Evolutionary conservation across 2,113 vertebrate species (phyloP).

Genomic region (Nothobranchius kuhntae): DNA sequence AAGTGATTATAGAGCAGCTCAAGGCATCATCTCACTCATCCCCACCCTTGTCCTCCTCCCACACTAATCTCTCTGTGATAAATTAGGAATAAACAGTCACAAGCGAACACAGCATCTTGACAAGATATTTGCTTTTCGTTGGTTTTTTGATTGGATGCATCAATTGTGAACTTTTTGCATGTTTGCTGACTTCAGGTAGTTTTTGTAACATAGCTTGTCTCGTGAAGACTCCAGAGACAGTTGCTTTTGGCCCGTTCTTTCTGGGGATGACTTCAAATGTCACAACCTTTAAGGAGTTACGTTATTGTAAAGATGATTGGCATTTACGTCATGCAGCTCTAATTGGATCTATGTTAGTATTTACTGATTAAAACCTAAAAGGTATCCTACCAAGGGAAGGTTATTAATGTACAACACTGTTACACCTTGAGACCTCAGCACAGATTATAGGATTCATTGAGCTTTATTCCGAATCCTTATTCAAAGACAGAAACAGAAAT

Average conservation of each 20-base stretch:
- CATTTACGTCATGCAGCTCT: constrained; percentile 35
- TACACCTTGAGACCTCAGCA: constrained; percentile 12
- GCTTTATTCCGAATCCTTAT: not conserved
- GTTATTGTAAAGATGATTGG: constrained; percentile 33
- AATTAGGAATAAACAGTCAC: constrained; percentile 14
- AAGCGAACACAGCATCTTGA: not conserved
- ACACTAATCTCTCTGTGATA: constrained; percentile 30
- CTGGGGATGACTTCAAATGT: constrained; percentile 53
- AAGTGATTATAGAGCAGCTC: constrained; percentile 24
- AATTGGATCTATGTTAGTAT: constrained; percentile 29
- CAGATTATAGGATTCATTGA: constrained; percentile 14
- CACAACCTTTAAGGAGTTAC: constrained; percentile 58
- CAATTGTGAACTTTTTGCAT: not conserved
- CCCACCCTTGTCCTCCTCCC: constrained; percentile 56
- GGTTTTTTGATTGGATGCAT: not conserved
- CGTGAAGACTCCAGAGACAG: constrained; percentile 15
- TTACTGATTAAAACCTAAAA: constrained; percentile 29
- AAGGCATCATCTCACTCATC: constrained; percentile 32
- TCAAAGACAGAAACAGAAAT: not conserved
- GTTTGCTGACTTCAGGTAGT: not conserved
- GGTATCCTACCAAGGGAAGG: constrained; percentile 27
- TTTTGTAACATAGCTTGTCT: constrained; percentile 4
- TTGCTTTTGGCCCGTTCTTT: constrained; percentile 8
- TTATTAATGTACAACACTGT: constrained; percentile 21
- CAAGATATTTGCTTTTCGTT: not conserved